Conservation (phyloP, 2,113 vertebrate genomes). For the Gymnogyps californianus region DNA sequence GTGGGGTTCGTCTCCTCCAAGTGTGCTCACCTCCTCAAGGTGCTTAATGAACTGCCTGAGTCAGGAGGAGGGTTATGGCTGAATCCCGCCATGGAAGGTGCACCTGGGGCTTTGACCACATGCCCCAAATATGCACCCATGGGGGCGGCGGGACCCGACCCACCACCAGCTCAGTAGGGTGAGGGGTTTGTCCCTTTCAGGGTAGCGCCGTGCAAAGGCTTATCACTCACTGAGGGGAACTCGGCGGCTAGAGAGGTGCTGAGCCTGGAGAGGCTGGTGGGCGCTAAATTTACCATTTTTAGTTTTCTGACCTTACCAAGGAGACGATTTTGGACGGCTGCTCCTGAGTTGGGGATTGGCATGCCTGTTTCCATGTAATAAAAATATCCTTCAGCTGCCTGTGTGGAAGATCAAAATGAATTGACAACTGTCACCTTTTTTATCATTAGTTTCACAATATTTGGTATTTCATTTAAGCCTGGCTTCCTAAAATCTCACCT, state of each 20-base stretch:
- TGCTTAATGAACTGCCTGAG: neutral
- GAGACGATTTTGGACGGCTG: neutral
- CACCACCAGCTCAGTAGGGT: neutral
- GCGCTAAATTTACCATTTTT: neutral
- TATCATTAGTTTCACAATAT: neutral
- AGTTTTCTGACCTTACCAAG: neutral
- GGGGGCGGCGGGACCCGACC: neutral
- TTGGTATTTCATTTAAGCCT: neutral
- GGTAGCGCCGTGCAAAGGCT: fast-evolving
- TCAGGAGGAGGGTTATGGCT: neutral
- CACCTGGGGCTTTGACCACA: neutral
- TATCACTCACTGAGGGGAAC: neutral
- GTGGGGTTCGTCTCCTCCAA: neutral
- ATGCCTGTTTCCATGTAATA: neutral
- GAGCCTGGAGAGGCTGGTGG: neutral
- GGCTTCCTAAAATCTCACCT: neutral
- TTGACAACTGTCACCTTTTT: neutral
- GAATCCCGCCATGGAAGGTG: neutral
- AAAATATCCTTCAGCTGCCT: neutral
- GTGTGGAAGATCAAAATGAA: neutral
- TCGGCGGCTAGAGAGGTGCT: neutral
- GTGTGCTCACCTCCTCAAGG: neutral
- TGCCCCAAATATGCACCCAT: neutral
- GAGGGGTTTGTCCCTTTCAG: neutral
- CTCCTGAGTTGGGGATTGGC: neutral